Percentiles rank a stretch among this genome's conserved stretches.
phyloP scores from a whole-genome alignment of 2,113 vertebrate species.

The Platichthys flesus region DNA sequence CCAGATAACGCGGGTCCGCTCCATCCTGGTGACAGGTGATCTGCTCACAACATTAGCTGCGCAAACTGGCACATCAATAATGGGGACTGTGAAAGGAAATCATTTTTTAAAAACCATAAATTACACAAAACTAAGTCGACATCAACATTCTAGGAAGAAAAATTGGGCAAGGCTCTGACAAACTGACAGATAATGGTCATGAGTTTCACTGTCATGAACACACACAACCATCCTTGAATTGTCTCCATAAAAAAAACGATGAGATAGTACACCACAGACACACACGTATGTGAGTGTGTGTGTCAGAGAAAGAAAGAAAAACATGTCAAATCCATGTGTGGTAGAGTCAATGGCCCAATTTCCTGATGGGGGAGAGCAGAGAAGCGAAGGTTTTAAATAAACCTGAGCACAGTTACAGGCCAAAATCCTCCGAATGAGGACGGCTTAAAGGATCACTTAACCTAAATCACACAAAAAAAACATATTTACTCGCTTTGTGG shows the following conservation, averaged over 20 bases:
- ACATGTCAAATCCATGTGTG: conserved; percentile 7
- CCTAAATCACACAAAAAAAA: conserved; percentile 5
- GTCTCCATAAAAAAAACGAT: background rate
- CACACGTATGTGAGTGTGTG: background rate
- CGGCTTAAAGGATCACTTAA: conserved; percentile 17
- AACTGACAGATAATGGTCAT: background rate
- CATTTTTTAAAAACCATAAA: background rate
- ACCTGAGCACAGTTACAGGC: background rate
- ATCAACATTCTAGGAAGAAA: background rate
- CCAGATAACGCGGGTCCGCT: conserved; percentile 4
- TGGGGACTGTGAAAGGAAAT: background rate
- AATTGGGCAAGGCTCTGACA: background rate
- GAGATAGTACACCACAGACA: background rate
- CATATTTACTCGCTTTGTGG: background rate
- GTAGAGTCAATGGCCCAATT: conserved; percentile 5
- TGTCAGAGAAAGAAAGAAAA: background rate
- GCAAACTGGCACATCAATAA: background rate
- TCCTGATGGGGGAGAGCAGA: conserved; percentile 6
- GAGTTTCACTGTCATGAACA: background rate
- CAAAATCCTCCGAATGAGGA: background rate
- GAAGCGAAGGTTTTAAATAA: conserved; percentile 24
- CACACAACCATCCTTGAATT: background rate
- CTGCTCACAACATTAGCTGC: background rate
- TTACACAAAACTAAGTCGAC: background rate
- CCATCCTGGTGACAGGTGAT: conserved; percentile 1